Conservation (phyloP, 2,797 vertebrate species). For the Galagoides demidoff region DNA sequence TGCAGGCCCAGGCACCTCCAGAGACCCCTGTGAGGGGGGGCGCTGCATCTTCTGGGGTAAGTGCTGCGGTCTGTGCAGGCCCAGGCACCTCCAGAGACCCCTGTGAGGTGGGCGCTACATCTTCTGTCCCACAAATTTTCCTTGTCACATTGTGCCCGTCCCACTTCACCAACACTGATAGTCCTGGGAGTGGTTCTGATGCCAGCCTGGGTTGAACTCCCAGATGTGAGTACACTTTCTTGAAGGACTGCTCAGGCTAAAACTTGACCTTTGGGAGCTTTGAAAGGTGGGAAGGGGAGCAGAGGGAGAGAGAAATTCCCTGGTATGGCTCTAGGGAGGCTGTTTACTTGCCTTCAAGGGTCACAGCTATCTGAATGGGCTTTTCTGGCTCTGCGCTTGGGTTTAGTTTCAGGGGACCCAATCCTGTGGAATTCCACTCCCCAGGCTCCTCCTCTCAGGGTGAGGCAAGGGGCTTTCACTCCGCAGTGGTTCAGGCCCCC, state of each 20-base stretch:
- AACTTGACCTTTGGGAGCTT: slow-evolving; percentile 73
- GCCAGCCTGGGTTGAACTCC: slow-evolving; percentile 66
- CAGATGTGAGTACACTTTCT: slow-evolving; percentile 24
- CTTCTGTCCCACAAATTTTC: slow-evolving; percentile 56
- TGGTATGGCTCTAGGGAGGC: slow-evolving; percentile 70
- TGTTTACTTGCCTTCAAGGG: slow-evolving; percentile 81
- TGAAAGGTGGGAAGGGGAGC: slow-evolving; percentile 52
- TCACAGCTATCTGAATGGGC: slow-evolving; percentile 64
- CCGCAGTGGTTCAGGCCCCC: neutral
- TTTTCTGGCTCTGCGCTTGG: slow-evolving; percentile 64
- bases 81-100: slow-evolving; percentile 39
- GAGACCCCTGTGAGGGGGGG: slow-evolving; percentile 48
- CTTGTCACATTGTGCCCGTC: slow-evolving; percentile 46
- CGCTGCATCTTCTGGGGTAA: neutral
- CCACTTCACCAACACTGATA: slow-evolving; percentile 67
- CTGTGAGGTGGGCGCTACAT: slow-evolving; percentile 37
- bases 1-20: slow-evolving; percentile 15
- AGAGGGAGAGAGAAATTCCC: slow-evolving; percentile 52
- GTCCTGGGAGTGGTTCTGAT: slow-evolving; percentile 71
- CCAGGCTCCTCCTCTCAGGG: slow-evolving; percentile 6
- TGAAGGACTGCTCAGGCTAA: slow-evolving; percentile 69
- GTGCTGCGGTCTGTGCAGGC: neutral
- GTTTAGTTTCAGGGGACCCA: slow-evolving; percentile 73
- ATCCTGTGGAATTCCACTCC: slow-evolving; percentile 13
- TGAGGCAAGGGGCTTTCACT: slow-evolving; percentile 23